Base-by-base conservation (phyloP, 2,113 vertebrate genomes). In the Emydocephalus ijimae region DNA sequence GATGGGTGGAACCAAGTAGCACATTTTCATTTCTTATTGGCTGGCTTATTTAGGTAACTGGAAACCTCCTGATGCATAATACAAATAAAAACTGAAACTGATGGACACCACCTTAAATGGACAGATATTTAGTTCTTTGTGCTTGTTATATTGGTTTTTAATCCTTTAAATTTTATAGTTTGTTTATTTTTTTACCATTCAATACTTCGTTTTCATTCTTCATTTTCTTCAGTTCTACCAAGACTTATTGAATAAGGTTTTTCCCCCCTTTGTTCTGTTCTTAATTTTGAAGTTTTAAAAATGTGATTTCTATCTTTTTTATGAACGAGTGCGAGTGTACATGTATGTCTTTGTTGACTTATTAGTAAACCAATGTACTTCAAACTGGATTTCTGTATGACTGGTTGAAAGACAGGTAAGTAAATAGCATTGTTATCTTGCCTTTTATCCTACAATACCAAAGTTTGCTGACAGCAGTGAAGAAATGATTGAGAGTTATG, bases 11-110 rank as follows among this genome's bases (percentile, higher is more conserved):
- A 95, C 94, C 93, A 69, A 11, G 45, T 12, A 12, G 86, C 1
- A 24, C 1, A 55, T 57, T 91, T 93, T 91, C n/a, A 89, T 87
- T 91, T 93, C 87, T 91, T 92, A 97, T 97, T 97, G 97, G 97
- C n/a, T 95, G 90, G 54, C 45, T 94, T 69, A 59, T 1, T 69
- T 95, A 95, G 95, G 96, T 89, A 93, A 96, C 93, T 90, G 23
- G 96, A 96, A 95, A 94, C 97, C 93, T 91, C 18, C 85, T 52
- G 57, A 74, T 85, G 92, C 88, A 92, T 94, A 90, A 94, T 94
- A 94, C 96, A 97, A 97, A 98, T 97, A 97, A 96, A 96, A 96
- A 95, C 85, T 89, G 96, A 94, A 93, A 92, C 93, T 93, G 85
- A 55, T 94, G 74, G 93, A 93, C 95, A 89, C 93, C 96, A 96